Evolutionary conservation across 2,888 invertebrate species (phyloP).

Genomic region (Galerucella calmariensis): DNA sequence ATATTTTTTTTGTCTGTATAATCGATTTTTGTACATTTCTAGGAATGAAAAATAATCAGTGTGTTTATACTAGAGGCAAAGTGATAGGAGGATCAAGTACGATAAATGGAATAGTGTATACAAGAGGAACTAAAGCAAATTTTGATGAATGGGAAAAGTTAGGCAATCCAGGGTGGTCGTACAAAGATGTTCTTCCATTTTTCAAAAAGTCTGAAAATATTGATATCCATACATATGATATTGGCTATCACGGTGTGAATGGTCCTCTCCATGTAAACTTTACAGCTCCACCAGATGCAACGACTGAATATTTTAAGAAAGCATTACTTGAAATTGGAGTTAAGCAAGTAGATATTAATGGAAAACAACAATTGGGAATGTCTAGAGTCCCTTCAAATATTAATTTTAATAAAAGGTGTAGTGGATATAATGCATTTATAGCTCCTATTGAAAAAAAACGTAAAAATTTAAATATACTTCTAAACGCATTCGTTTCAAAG

Average conservation of each 20-base stretch:
- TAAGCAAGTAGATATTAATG: slow-evolving; percentile 33
- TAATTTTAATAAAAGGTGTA: slow-evolving; percentile 27
- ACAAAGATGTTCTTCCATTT: slow-evolving; percentile 67
- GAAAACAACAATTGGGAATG: slow-evolving; percentile 19
- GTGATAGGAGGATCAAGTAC: slow-evolving; percentile 83
- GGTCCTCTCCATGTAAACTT: slow-evolving; percentile 67
- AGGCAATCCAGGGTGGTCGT: slow-evolving; percentile 79
- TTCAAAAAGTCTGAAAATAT: slow-evolving; percentile 71
- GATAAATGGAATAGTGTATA: slow-evolving; percentile 82
- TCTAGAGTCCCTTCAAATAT: slow-evolving; percentile 34
- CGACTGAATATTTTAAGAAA: slow-evolving; percentile 9
- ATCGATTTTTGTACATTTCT: slow-evolving; percentile 9
- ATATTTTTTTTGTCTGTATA: too few species aligned
- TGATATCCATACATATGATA: slow-evolving; percentile 16
- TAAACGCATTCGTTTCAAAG: slow-evolving; percentile 63
- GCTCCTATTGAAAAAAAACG: slow-evolving; percentile 27
- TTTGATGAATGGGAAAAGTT: slow-evolving; percentile 77
- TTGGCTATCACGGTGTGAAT: slow-evolving; percentile 55
- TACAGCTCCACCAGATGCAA: slow-evolving; percentile 14
- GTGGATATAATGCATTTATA: slow-evolving; percentile 26
- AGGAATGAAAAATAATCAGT: slow-evolving; percentile 56
- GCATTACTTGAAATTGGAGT: slow-evolving; percentile 66
- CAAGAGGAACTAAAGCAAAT: slow-evolving; percentile 71
- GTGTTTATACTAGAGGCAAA: slow-evolving; percentile 70
- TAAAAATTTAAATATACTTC: slow-evolving; percentile 65